These are phyloP conservation scores for Anarrhichthys ocellatus DNA, from an alignment of 2,113 vertebrate species.

Conservation along the genomic window DNA sequence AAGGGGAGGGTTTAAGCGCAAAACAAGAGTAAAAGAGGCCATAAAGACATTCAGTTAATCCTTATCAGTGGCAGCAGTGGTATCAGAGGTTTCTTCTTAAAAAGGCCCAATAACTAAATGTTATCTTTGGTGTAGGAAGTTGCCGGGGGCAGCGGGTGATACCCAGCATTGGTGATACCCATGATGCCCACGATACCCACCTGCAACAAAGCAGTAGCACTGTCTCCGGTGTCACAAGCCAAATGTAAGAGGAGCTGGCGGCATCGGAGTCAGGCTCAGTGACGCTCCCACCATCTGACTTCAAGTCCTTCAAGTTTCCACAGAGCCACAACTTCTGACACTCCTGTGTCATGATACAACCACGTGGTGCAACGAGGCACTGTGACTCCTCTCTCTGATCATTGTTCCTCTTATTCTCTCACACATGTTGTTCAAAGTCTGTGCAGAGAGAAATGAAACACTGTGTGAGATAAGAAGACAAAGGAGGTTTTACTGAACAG, in stretches of 20 bases:
- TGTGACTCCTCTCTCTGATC: conserved; percentile 31
- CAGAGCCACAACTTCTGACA: conserved; percentile 64
- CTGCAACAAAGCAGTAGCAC: conserved; percentile 26
- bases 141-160: background rate
- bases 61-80: background rate
- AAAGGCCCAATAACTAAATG: background rate
- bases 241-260: conserved; percentile 55
- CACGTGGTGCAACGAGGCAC: conserved; percentile 26
- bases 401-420: conserved; percentile 22
- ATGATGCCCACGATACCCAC: conserved; percentile 28
- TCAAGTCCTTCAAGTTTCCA: conserved; percentile 64
- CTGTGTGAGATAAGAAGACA: background rate
- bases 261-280: conserved; percentile 34
- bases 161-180: background rate
- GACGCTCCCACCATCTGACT: conserved; percentile 56
- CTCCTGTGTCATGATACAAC: conserved; percentile 53
- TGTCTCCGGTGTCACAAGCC: conserved; percentile 42
- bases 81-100: background rate
- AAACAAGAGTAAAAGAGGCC: background rate
- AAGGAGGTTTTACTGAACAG: background rate
- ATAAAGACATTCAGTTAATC: background rate
- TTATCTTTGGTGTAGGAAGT: background rate
- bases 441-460: conserved; percentile 19
- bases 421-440: background rate
- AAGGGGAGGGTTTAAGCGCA: background rate